Evolutionary conservation across 2,888 invertebrate species (phyloP).

Genomic region (Dasypogon diadema): DNA sequence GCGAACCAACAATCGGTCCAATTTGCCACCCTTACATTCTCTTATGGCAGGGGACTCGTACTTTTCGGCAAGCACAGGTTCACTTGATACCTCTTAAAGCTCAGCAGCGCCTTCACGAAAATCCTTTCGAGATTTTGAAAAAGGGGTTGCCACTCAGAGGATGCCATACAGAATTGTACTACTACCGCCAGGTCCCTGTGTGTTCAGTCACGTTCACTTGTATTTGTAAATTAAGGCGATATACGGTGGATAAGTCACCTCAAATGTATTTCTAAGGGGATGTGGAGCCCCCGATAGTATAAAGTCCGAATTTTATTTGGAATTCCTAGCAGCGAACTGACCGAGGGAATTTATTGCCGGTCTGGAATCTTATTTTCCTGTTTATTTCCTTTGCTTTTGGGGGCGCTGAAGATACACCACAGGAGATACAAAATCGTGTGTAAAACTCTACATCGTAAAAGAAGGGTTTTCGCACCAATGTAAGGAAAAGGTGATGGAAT

Average conservation of each 20-base stretch:
- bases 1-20: slow-evolving; percentile 46
- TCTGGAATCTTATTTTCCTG: slow-evolving; percentile 50
- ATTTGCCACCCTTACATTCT: slow-evolving; percentile 33
- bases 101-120: slow-evolving; percentile 33
- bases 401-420: slow-evolving; percentile 37
- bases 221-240: slow-evolving; percentile 48
- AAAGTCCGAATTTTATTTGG: slow-evolving; percentile 49
- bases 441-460: slow-evolving; percentile 29
- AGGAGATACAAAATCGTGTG: slow-evolving; percentile 37
- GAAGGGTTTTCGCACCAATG: slow-evolving; percentile 41
- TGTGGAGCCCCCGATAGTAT: slow-evolving; percentile 27
- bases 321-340: slow-evolving; percentile 48
- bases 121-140: slow-evolving; percentile 48
- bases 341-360: slow-evolving; percentile 49
- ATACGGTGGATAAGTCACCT: slow-evolving; percentile 43
- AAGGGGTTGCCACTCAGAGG: slow-evolving; percentile 33
- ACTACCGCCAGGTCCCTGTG: not conserved
- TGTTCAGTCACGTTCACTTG: not conserved
- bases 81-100: slow-evolving; percentile 44
- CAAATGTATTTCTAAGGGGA: slow-evolving; percentile 44
- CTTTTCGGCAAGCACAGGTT: slow-evolving; percentile 28
- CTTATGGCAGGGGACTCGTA: slow-evolving; percentile 27
- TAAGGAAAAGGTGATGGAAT: slow-evolving; percentile 42
- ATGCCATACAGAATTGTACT: not conserved
- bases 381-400: slow-evolving; percentile 34